Base-by-base conservation (phyloP, 2,797 vertebrate species). In the Semotilus atromaculatus region DNA sequence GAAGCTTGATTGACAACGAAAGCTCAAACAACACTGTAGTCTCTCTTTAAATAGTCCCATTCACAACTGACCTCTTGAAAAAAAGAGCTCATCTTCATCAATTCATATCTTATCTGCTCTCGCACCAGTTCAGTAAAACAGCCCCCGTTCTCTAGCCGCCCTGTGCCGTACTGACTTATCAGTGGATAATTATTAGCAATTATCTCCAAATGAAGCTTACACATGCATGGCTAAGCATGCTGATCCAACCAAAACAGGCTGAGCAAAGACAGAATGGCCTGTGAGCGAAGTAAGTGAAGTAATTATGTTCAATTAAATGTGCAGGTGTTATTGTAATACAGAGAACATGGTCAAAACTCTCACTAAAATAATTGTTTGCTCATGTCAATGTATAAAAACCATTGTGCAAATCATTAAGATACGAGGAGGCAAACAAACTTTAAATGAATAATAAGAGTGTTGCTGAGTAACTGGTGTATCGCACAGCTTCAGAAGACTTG, bases 221-320 rank as follows among this genome's bases (percentile, higher is more conserved):
- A 88, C 90, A 87, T 90, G 91, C 91, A 91, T 1, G 55, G 85
- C 71, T 88, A 86, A 82, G 89, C 87, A 89, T 90, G 92, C 92
- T 93, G 93, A 93, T 92, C 91, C 89, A 88, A 84, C 91, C 91
- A 93, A 93, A 94, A 91, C 91, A 89, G 93, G 90, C 86, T 77
- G 86, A 89, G 83, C 83, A 85, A 93, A 92, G 92, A 90, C 90
- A 91, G 92, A 90, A 88, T 73, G 89, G 89, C 86, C 90, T 88
- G 93, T 90, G 92, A 93, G 90, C 92, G 91, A 93, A 94, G 91
- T 90, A 93, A 93, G 91, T 91, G 92, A 91, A 89, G 93, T 92
- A 93, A 94, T 95, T 94, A 93, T 86, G 94, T 92, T 89, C 88
- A 93, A 94, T 93, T 90, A 89, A 90, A 91, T 86, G 86, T 90